Percentiles rank a stretch among this genome's conserved stretches.
phyloP scores from a whole-genome alignment of 1,140 invertebrate genomes.

The Vanessa atalanta region DNA sequence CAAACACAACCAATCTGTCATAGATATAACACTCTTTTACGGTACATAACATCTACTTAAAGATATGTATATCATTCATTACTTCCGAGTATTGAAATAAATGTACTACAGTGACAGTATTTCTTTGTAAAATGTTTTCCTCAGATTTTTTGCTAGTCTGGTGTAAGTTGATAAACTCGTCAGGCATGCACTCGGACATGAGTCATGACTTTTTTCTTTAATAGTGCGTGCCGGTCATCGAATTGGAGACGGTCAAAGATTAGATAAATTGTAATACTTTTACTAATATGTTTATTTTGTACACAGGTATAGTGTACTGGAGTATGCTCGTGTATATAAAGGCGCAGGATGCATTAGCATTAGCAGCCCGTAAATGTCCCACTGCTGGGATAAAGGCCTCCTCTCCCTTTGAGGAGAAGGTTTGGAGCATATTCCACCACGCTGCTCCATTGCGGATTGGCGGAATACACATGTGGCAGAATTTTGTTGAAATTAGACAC shows the following conservation, averaged over 20 bases:
- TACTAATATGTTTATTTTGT: neutral
- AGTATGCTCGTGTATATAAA: no score
- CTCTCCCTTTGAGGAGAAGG: no score
- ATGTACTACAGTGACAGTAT: neutral
- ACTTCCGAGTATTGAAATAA: conserved; percentile 8
- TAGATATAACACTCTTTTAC: no score
- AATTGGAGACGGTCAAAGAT: conserved; percentile 41
- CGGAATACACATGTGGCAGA: no score
- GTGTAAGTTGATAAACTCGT: conserved; percentile 14
- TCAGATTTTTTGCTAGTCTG: conserved; percentile 21
- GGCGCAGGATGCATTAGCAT: no score
- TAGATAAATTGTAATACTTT: conserved; percentile 1
- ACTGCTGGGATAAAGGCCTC: no score
- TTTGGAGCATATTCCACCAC: no score
- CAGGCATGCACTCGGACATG: conserved; percentile 42
- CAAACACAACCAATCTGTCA: no score
- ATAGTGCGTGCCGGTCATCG: conserved; percentile 38
- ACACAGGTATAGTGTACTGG: neutral
- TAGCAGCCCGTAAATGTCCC: no score
- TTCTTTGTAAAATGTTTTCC: conserved; percentile 23
- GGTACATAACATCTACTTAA: neutral
- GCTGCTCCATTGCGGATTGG: no score
- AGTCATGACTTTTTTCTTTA: conserved; percentile 55
- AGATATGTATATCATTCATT: neutral
- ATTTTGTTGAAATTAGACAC: no score